Evolutionary conservation across 2,888 invertebrate species (phyloP), one percentile per base, ranked within the genome.

Genomic region (Escarpia spicata): DNA sequence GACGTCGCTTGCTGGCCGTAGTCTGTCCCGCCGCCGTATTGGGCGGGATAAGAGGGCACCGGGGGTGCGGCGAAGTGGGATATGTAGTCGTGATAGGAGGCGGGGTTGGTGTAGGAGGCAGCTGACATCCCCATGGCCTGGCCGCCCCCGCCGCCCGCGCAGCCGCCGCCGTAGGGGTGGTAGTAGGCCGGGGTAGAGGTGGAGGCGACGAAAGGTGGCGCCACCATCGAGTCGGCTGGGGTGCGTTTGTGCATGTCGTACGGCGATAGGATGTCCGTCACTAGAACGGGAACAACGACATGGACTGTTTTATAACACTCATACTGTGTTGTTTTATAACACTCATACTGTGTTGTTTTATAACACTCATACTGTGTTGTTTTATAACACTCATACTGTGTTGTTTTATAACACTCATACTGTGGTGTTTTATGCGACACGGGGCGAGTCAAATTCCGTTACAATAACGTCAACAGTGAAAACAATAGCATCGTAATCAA

Each of bases 161-260:
- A 52, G 9, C 75, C 94, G 93, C 98, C 98, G 93, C 98, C 98
- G 96, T 75, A 75, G 75, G 19, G 75, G 26, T 75, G 75, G 75
- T 75, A 75, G 75, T 75, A 75, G 75, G 75, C 75, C 19, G 75
- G 75, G 26, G 75, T 4, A 26, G 75, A 75, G 26, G 75, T 75
- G 75, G 75, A 75, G 19, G 75, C 75, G 75, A 26, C 75, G 26
- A 75, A 75, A 75, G 75, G 75, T 26, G 75, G 75, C 75, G 75
- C 75, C 75, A 75, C 75, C 75, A 26, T 75, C 75, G 8, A 3
- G 75, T 75, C 75, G 75, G 26, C 19, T 26, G 19, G 26, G 2
- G 75, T 75, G 6, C 75, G 75, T 75, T 75, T 75, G 75, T 75
- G 75, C 75, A 75, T 75, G 26, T 75, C 75, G 75, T 75, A 75